These are phyloP conservation scores for Dendrolimus houi DNA, from an alignment of 2,888 invertebrate species.

Conservation along the genomic window DNA sequence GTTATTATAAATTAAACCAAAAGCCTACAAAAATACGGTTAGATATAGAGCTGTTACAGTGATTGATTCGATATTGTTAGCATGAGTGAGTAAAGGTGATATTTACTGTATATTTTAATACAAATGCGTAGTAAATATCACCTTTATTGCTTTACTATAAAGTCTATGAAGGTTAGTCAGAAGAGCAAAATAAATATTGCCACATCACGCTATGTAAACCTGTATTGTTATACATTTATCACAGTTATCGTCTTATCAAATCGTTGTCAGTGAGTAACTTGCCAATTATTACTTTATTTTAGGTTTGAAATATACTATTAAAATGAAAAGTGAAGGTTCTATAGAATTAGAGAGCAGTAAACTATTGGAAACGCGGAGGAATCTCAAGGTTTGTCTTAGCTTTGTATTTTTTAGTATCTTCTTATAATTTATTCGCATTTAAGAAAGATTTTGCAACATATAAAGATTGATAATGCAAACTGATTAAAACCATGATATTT, in stretches of 20 bases:
- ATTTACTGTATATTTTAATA: too few relatives aligned
- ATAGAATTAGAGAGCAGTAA: constrained; percentile 1
- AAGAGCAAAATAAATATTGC: neutral
- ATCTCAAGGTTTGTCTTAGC: neutral
- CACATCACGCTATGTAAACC: neutral
- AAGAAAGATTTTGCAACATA: too few relatives aligned
- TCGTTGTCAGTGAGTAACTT: neutral
- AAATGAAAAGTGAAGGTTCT: neutral
- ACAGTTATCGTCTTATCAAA: constrained; percentile 3
- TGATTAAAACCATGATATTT: too few relatives aligned
- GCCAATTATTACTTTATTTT: neutral
- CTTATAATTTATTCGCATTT: too few relatives aligned
- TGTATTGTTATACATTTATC: constrained; percentile 1
- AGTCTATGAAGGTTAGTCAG: neutral
- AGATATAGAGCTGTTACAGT: too few relatives aligned
- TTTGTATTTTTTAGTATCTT: too few relatives aligned
- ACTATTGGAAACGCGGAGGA: neutral
- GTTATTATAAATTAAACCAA: too few relatives aligned
- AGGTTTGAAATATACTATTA: neutral
- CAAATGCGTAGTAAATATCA: neutral
- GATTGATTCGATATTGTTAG: too few relatives aligned
- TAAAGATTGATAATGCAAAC: too few relatives aligned
- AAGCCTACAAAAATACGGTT: too few relatives aligned
- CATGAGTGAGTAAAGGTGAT: too few relatives aligned
- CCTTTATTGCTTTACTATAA: neutral